phyloP scores from a whole-genome alignment of 2,797 vertebrate species.

The Cossypha polioptera region DNA sequence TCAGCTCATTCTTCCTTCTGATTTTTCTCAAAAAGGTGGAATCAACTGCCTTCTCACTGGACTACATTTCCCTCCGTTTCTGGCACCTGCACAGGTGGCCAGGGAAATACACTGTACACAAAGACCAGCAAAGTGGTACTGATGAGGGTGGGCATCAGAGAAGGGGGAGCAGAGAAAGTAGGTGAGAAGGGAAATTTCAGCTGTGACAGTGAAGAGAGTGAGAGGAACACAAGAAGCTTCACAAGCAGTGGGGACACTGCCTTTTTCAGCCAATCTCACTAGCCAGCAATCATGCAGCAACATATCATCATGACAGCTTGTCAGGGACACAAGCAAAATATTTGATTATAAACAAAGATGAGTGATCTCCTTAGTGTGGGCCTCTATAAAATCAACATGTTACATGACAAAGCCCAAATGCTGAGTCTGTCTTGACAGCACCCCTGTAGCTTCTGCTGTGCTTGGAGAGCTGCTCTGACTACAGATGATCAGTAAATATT shows the following conservation, averaged over 20 bases:
- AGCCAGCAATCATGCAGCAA: background rate
- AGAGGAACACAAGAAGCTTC: background rate
- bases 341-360: constrained; percentile 25
- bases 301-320: background rate
- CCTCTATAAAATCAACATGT: background rate
- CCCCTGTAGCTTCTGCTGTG: background rate
- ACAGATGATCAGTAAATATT: background rate
- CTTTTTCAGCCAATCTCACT: background rate
- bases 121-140: background rate
- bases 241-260: background rate
- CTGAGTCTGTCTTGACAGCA: constrained; percentile 12
- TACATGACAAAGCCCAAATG: background rate
- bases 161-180: background rate
- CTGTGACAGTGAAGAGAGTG: background rate
- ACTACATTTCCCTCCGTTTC: background rate
- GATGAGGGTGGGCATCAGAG: background rate
- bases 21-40: background rate
- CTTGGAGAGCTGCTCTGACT: background rate
- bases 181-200: background rate
- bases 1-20: background rate
- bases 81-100: fast-evolving
- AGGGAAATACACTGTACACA: background rate
- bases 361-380: background rate
- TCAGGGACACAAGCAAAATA: background rate
- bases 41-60: background rate